Evolutionary conservation across 2,888 invertebrate species (phyloP), one percentile per base, ranked within the genome.

Genomic region (Ferrisia virgata): DNA sequence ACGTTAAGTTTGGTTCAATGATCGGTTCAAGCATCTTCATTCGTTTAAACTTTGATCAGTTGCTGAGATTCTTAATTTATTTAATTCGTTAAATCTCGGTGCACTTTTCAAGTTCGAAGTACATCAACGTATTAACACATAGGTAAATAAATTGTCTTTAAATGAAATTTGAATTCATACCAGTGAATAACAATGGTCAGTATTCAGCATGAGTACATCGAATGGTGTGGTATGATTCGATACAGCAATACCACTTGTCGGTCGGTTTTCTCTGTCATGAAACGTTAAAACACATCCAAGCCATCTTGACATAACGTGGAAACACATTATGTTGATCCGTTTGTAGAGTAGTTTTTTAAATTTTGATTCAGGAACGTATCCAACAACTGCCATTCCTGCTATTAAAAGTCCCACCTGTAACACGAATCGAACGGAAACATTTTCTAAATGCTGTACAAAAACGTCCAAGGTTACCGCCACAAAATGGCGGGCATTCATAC

Each of bases 211-310:
- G 87, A 99, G 92, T 84, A 97, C 98, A 89, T 99, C 99, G 86
- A 99, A 97, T 2, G 99, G 99, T 86, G 98, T 98, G 4, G 99
- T 99, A 90, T 99, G 99, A 90, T 99, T 99, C 76, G 99, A 99
- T 36, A 99, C 99, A 90, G 98, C 99, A 87, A 99, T 99, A 53
- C 93, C 93, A 86, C 89, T 90, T 87, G 92, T 92, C 39, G 97
- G 97, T 87, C 92, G 92, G 89, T 97, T 95, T 88, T 96, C 95
- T 84, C 92, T 92, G 89, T 94, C 95, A 89, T 96, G 95, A 89
- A 95, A 96, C 36, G 93, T 94, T 86, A 96, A 93, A 85, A 96
- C 95, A 39, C 94, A 93, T 8, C 98, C 98, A 87, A 98, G 93
- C 83, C 97, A 96, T 86, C 97, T 93, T 82, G 96, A 95, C 86